A percentile compares a stretch with the other conserved stretches of the same genome.
These are phyloP conservation scores for Clamator glandarius DNA, from an alignment of 2,797 vertebrate genomes.

Conservation along the genomic window DNA sequence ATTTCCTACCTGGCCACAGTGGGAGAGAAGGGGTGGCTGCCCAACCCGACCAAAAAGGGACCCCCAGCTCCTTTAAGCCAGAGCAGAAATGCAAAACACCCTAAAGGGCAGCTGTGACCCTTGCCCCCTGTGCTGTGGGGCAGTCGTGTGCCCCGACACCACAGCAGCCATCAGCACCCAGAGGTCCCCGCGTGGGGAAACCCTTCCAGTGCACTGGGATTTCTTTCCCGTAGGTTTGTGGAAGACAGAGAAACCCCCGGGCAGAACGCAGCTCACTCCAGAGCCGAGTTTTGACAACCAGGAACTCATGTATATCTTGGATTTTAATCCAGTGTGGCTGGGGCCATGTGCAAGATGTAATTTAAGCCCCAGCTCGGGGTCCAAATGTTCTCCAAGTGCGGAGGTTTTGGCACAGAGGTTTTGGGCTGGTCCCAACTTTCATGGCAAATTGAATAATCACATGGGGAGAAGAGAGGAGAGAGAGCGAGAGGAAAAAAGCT, in stretches of 20 bases:
- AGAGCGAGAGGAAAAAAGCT: background rate
- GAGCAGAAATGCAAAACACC: background rate
- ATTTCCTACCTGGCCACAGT: background rate
- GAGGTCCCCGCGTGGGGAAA: accelerated
- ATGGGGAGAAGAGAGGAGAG: background rate
- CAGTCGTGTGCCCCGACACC: background rate
- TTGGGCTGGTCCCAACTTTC: slow-evolving; percentile 37
- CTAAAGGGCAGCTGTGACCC: accelerated
- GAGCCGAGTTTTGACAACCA: background rate
- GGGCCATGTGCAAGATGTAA: background rate
- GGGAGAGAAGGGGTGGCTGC: background rate
- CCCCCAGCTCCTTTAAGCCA: accelerated
- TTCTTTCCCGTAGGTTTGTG: background rate
- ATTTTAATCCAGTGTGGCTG: background rate
- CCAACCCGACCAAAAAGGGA: accelerated
- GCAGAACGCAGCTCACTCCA: background rate
- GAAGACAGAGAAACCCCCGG: background rate
- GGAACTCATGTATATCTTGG: background rate
- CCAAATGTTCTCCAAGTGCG: background rate
- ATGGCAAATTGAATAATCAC: slow-evolving; percentile 42
- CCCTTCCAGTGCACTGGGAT: accelerated
- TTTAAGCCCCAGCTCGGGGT: background rate
- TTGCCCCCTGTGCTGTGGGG: accelerated
- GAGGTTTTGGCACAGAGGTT: slow-evolving; percentile 32
- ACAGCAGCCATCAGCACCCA: accelerated